Evolutionary conservation across 2,113 vertebrate genomes (phyloP).

Genomic region (Silurus asotus): DNA sequence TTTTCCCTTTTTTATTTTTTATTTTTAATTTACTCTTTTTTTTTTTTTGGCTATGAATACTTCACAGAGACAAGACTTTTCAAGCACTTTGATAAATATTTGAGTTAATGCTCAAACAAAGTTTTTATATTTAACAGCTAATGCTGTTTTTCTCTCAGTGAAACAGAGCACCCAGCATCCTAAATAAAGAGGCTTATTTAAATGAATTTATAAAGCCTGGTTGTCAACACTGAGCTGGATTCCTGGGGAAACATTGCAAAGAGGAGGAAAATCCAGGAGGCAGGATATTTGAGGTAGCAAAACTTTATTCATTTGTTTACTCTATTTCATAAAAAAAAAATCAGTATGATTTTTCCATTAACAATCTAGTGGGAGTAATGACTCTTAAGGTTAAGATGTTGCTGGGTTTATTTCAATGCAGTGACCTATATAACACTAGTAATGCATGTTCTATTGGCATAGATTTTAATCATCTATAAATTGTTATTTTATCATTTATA

Average conservation of each 20-base stretch:
- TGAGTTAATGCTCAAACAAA: conserved; percentile 64
- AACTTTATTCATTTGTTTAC: neutral
- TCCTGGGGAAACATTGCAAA: conserved; percentile 44
- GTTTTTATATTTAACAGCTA: conserved; percentile 74
- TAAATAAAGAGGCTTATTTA: conserved; percentile 77
- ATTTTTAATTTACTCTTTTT: neutral
- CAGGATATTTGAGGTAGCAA: conserved; percentile 1
- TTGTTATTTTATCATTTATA: neutral
- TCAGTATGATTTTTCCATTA: neutral
- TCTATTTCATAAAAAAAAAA: neutral
- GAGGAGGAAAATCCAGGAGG: conserved; percentile 51
- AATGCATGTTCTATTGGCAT: neutral
- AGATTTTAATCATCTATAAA: neutral
- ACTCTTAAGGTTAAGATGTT: neutral
- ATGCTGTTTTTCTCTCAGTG: conserved; percentile 72
- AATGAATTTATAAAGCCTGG: conserved; percentile 62
- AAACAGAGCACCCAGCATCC: conserved; percentile 67
- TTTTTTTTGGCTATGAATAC: conserved; percentile 42
- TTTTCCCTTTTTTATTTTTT: neutral
- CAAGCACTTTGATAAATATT: conserved; percentile 67
- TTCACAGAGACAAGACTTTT: conserved; percentile 4
- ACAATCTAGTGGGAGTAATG: neutral
- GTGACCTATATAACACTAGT: neutral
- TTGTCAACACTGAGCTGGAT: conserved; percentile 70
- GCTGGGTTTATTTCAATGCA: neutral